phyloP scores from a whole-genome alignment of 2,797 vertebrate genomes.

The Smutsia temminckii region DNA sequence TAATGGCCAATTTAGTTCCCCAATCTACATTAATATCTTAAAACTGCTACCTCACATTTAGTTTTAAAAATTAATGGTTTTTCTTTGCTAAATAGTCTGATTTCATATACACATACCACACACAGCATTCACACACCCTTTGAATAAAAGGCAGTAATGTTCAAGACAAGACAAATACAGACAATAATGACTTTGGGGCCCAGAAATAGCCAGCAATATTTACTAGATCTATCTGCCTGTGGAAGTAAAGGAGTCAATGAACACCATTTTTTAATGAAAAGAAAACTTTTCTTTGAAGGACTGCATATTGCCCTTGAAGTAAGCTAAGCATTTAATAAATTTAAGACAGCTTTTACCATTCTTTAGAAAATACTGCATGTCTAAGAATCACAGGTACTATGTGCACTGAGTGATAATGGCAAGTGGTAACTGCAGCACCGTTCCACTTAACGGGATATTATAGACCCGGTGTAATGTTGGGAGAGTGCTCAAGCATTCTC shows the following conservation, averaged over 20 bases:
- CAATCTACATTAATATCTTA: background rate
- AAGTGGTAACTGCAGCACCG: background rate
- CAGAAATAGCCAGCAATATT: background rate
- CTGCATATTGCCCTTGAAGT: background rate
- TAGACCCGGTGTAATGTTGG: background rate
- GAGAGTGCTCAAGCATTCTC: background rate
- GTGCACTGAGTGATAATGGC: background rate
- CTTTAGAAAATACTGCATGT: slow-evolving; percentile 39
- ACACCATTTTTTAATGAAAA: background rate
- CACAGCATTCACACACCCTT: background rate
- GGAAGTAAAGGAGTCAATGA: background rate
- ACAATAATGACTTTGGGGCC: background rate
- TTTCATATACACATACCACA: background rate
- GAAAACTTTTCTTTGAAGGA: slow-evolving; percentile 4
- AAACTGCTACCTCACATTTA: background rate
- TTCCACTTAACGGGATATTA: slow-evolving; percentile 50
- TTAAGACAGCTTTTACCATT: slow-evolving; percentile 26
- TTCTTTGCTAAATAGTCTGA: background rate
- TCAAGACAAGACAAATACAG: background rate
- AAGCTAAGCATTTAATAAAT: slow-evolving; percentile 33
- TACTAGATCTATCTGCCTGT: background rate
- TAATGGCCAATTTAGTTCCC: background rate
- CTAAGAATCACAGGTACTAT: slow-evolving; percentile 35
- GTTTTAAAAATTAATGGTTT: background rate
- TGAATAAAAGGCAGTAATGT: background rate